Percentiles rank a stretch among this genome's conserved stretches.
Evolutionary conservation across 2,113 vertebrate genomes (phyloP).

Genomic region (Acrocephalus kingi): DNA sequence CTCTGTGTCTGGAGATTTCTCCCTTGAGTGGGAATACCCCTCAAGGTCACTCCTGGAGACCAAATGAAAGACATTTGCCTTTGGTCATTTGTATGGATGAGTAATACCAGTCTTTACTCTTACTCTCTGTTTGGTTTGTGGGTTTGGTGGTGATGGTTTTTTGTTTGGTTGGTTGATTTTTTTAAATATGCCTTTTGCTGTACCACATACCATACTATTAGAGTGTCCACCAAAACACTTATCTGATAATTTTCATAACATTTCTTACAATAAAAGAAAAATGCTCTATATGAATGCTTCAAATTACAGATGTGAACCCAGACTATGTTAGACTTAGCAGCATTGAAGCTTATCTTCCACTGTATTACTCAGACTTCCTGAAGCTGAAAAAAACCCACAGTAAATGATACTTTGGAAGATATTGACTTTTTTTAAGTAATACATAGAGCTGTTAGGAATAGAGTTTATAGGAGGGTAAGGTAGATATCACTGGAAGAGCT

Average conservation of each 20-base stretch:
- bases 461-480: background rate
- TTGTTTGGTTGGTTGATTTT: background rate
- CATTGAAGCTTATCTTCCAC: background rate
- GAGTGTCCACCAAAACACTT: background rate
- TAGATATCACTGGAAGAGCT: background rate
- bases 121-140: background rate
- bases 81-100: background rate
- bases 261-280: background rate
- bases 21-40: background rate
- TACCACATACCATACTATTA: background rate
- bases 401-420: background rate
- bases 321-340: background rate
- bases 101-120: background rate
- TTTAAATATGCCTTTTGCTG: background rate
- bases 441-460: background rate
- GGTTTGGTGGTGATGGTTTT: background rate
- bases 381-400: background rate
- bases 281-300: background rate
- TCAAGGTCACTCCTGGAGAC: background rate
- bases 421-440: background rate
- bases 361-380: background rate
- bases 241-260: background rate
- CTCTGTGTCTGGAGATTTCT: background rate
- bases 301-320: background rate
- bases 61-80: background rate